Conservation (phyloP, 1,140 invertebrate genomes). For the Dermatophagoides farinae region DNA sequence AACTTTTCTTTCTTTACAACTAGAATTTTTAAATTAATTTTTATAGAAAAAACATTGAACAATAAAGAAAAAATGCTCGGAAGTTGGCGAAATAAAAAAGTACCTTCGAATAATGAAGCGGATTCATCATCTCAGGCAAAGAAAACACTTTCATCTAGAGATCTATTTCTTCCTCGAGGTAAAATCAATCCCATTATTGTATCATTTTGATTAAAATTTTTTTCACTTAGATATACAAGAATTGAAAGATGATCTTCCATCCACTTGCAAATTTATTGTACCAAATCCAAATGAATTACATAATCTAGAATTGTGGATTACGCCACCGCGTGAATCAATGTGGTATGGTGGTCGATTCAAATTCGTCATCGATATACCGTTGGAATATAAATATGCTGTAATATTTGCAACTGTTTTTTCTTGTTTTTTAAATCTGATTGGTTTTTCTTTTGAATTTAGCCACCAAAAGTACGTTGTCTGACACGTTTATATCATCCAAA, state of each 20-base stretch:
- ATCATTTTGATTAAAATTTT: not conserved
- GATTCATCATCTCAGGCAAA: not conserved
- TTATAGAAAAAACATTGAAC: too few species aligned
- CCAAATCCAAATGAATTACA: constrained; percentile 58
- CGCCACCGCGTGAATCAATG: constrained; percentile 59
- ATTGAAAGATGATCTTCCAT: constrained; percentile 61
- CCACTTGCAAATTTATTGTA: constrained; percentile 54
- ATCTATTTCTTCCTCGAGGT: constrained; percentile 6
- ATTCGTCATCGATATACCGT: constrained; percentile 63
- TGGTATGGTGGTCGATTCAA: constrained; percentile 67
- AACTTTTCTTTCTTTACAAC: too few species aligned
- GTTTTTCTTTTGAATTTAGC: constrained; percentile 37
- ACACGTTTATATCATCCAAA: constrained; percentile 91
- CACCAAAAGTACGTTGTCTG: constrained; percentile 68
- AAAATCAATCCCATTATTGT: not conserved
- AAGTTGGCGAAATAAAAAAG: constrained; percentile 1
- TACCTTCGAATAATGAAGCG: not conserved
- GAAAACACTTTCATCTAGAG: not conserved
- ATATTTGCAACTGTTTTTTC: constrained; percentile 1
- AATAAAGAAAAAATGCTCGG: not conserved
- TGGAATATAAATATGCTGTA: constrained; percentile 90
- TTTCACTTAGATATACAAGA: constrained; percentile 50
- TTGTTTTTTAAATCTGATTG: constrained; percentile 6
- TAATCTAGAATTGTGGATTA: constrained; percentile 52
- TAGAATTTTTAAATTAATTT: too few species aligned